Percentiles rank a stretch among this genome's conserved stretches.
phyloP scores from a whole-genome alignment of 2,113 vertebrate genomes.

The Cynoglossus semilaevis region DNA sequence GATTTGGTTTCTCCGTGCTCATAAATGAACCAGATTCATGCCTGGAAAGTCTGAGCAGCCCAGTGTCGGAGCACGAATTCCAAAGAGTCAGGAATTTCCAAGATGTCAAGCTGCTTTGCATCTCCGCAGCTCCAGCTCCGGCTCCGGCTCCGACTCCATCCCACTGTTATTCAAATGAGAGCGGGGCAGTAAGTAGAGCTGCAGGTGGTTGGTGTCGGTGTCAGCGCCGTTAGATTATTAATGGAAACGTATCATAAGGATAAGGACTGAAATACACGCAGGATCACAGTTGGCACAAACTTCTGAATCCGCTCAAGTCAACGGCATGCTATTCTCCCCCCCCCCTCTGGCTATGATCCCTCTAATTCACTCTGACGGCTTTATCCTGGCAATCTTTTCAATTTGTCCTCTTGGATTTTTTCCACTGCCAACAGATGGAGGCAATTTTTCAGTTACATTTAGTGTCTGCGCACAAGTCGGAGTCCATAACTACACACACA shows the following conservation, averaged over 20 bases:
- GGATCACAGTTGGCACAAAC: slow-evolving; percentile 29
- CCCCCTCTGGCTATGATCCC: slow-evolving; percentile 30
- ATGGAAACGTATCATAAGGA: slow-evolving; percentile 13
- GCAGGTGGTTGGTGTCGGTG: slow-evolving; percentile 30
- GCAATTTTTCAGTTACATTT: slow-evolving; percentile 61
- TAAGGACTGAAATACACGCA: slow-evolving; percentile 31
- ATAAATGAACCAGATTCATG: slow-evolving; percentile 2
- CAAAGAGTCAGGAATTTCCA: slow-evolving; percentile 15
- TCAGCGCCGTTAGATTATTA: slow-evolving; percentile 6
- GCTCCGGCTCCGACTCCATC: slow-evolving; percentile 20
- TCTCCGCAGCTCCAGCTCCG: too few relatives aligned
- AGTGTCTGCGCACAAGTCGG: slow-evolving; percentile 33
- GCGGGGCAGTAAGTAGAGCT: slow-evolving; percentile 19
- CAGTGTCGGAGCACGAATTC: slow-evolving; percentile 19
- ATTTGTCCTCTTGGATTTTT: slow-evolving; percentile 65
- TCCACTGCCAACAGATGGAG: slow-evolving; percentile 58
- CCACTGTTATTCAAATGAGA: slow-evolving; percentile 39
- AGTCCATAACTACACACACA: slow-evolving; percentile 11
- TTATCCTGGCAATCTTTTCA: slow-evolving; percentile 75
- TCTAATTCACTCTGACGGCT: slow-evolving; percentile 65
- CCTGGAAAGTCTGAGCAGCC: slow-evolving; percentile 13
- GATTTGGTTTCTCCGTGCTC: slow-evolving; percentile 3
- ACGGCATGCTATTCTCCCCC: slow-evolving; percentile 23
- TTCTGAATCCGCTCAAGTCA: slow-evolving; percentile 44
- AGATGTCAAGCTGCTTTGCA: slow-evolving; percentile 36